phyloP scores from a whole-genome alignment of 2,888 invertebrate species.

The Abscondita cerata region DNA sequence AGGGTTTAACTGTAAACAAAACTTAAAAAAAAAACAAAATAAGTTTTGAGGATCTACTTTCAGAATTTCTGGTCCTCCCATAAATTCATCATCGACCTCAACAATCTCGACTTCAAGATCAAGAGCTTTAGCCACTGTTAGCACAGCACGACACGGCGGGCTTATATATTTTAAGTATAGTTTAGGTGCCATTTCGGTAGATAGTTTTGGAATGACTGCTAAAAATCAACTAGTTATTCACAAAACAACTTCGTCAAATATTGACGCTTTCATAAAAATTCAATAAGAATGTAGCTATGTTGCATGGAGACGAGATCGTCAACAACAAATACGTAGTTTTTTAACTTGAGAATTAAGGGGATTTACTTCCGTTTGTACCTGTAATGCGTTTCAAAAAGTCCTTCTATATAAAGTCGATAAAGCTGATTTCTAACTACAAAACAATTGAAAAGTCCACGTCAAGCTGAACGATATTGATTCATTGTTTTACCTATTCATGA shows the following conservation, averaged over 20 bases:
- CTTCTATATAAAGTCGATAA: no score
- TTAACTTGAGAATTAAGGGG: no score
- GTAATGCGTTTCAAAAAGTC: no score
- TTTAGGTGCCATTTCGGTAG: conserved; percentile 52
- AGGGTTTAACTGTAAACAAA: conserved; percentile 65
- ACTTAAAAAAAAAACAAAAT: background rate
- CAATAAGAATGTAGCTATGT: background rate
- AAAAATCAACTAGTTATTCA: background rate
- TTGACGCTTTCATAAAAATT: background rate
- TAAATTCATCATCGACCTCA: conserved; percentile 53
- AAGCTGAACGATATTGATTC: background rate
- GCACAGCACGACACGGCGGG: conserved; percentile 63
- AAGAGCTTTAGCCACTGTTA: conserved; percentile 62
- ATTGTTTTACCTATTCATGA: background rate
- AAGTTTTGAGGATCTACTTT: conserved; percentile 10
- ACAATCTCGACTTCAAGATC: conserved; percentile 59
- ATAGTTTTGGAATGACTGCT: no score
- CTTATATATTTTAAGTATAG: conserved; percentile 57
- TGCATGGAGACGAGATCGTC: conserved; percentile 4
- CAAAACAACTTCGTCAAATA: background rate
- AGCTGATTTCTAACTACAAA: no score
- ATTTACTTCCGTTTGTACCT: no score
- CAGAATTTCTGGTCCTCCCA: conserved; percentile 20
- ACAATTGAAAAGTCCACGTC: background rate
- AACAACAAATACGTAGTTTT: background rate